Percentiles rank a stretch among this genome's conserved stretches.
These are phyloP conservation scores for Cichlasoma orientale DNA, from an alignment of 2,797 vertebrate genomes.

Conservation along the genomic window DNA sequence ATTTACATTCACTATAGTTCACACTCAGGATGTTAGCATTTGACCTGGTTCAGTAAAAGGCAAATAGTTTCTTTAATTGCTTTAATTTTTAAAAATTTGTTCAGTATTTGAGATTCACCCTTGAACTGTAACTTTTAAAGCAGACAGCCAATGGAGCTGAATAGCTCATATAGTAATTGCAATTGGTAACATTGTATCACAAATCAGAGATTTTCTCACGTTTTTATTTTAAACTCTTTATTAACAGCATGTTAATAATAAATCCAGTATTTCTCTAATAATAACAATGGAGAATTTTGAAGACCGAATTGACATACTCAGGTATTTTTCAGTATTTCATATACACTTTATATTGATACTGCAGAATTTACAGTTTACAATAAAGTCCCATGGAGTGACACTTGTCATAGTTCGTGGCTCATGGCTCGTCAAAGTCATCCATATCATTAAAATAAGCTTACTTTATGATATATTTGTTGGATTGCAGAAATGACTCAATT, in stretches of 20 bases:
- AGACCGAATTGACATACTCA: not conserved
- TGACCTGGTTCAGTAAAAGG: not conserved
- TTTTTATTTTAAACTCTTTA: not conserved
- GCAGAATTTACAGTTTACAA: not conserved
- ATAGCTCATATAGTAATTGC: not conserved
- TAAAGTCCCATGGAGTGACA: not conserved
- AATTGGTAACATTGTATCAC: not conserved
- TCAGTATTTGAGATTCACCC: not conserved
- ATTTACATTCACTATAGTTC: not conserved
- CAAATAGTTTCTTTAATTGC: not conserved
- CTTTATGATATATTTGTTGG: not conserved
- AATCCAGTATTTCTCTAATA: not conserved
- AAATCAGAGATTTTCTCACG: not conserved
- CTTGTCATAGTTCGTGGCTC: not conserved
- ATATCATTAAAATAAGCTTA: not conserved
- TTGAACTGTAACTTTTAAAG: not conserved
- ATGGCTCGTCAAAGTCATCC: not conserved
- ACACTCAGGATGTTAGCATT: not conserved
- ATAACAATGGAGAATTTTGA: not conserved
- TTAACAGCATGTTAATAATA: not conserved
- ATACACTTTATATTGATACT: not conserved
- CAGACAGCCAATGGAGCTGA: not conserved
- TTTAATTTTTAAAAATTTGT: not conserved
- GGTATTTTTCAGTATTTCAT: not conserved
- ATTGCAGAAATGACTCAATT: not conserved